phyloP scores from a whole-genome alignment of 2,888 invertebrate genomes.

The Diploptera punctata region DNA sequence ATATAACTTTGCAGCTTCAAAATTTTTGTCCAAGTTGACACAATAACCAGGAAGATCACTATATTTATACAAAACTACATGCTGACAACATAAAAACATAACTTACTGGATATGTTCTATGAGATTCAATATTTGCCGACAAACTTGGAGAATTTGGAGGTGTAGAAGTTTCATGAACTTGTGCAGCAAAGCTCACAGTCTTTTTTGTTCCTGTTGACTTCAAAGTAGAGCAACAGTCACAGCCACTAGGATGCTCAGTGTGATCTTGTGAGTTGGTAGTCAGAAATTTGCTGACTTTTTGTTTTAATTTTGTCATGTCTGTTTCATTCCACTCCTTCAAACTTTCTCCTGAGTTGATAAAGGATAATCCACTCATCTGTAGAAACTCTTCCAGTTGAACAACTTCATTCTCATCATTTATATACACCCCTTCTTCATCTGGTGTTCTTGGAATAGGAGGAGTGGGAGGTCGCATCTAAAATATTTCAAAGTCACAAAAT shows the following conservation, averaged over 20 bases:
- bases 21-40: too few species aligned
- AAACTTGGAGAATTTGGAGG: conserved; percentile 80
- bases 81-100: too few species aligned
- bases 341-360: conserved; percentile 55
- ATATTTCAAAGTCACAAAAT: background rate
- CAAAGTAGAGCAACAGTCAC: background rate
- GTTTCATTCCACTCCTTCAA: conserved; percentile 69
- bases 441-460: conserved; percentile 40
- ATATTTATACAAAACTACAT: too few species aligned
- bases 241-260: conserved; percentile 20
- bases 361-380: conserved; percentile 69
- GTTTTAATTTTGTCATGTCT: conserved; percentile 68
- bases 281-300: conserved; percentile 69
- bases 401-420: conserved; percentile 51
- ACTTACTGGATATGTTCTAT: conserved; percentile 66
- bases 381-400: conserved; percentile 74
- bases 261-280: conserved; percentile 50
- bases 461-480: conserved; percentile 39
- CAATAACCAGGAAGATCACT: too few species aligned
- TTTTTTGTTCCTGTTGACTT: conserved; percentile 61
- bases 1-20: too few species aligned
- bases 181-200: conserved; percentile 74
- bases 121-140: conserved; percentile 60
- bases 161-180: too few species aligned
- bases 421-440: conserved; percentile 40